These are phyloP conservation scores for Dicycla oo DNA, from an alignment of 2,888 invertebrate genomes.

Conservation along the genomic window DNA sequence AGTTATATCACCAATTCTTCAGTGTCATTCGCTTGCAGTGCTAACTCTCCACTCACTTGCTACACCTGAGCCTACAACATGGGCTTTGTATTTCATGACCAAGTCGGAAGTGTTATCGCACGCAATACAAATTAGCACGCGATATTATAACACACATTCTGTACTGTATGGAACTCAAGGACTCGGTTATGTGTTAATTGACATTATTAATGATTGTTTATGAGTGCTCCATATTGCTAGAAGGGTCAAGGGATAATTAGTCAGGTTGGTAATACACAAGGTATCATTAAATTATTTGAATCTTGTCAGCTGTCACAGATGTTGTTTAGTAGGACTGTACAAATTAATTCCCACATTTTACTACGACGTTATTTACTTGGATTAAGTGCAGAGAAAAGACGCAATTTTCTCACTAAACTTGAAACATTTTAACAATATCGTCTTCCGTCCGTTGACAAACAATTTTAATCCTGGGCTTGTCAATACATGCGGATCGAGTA, in stretches of 20 bases:
- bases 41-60: background rate
- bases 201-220: constrained; percentile 9
- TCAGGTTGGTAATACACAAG: background rate
- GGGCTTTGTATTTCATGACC: constrained; percentile 14
- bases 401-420: background rate
- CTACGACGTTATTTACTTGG: too few relatives aligned
- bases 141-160: background rate
- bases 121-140: constrained; percentile 5
- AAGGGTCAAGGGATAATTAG: background rate
- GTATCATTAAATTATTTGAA: too few relatives aligned
- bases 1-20: background rate
- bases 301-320: too few relatives aligned
- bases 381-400: too few relatives aligned
- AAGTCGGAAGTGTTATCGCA: constrained; percentile 17
- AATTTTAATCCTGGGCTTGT: background rate
- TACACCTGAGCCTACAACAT: background rate
- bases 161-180: constrained; percentile 9
- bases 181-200: constrained; percentile 22
- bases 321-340: too few relatives aligned
- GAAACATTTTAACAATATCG: background rate
- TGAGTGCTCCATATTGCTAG: background rate
- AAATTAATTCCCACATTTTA: too few relatives aligned
- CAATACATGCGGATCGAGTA: too few relatives aligned
- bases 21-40: background rate
- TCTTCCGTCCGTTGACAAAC: background rate